phyloP scores from a whole-genome alignment of 2,888 invertebrate genomes.

The Brachylomia viminalis region DNA sequence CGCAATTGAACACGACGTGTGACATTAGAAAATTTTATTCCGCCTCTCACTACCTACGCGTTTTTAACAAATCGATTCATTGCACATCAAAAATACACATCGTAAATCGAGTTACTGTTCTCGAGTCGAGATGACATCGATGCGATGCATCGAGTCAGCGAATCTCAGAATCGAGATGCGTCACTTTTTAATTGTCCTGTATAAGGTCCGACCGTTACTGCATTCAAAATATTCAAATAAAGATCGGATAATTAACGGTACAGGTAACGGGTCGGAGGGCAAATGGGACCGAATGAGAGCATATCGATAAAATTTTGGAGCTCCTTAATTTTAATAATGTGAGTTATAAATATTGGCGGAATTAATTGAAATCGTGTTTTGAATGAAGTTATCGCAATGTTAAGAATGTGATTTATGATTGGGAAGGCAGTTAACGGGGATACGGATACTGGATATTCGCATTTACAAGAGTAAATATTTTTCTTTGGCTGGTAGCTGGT shows the following conservation, averaged over 20 bases:
- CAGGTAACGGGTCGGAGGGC: constrained; percentile 87
- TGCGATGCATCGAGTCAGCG: constrained; percentile 76
- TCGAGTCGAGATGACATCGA: constrained; percentile 61
- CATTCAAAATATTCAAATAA: constrained; percentile 77
- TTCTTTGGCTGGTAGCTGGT: no score
- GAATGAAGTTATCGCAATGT: constrained; percentile 33
- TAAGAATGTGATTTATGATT: constrained; percentile 45
- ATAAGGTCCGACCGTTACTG: constrained; percentile 85
- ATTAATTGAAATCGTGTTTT: constrained; percentile 58
- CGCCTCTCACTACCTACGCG: constrained; percentile 52
- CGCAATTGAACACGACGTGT: constrained; percentile 36
- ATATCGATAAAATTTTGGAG: constrained; percentile 65
- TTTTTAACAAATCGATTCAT: constrained; percentile 51
- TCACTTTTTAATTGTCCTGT: constrained; percentile 86
- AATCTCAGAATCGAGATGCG: constrained; percentile 77
- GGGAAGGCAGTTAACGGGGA: constrained; percentile 17
- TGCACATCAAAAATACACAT: constrained; percentile 55
- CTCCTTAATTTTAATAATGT: constrained; percentile 60
- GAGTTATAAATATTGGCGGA: constrained; percentile 51
- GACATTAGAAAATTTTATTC: constrained; percentile 57
- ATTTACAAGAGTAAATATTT: background rate
- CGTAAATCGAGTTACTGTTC: constrained; percentile 62
- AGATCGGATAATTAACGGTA: constrained; percentile 87
- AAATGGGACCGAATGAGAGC: constrained; percentile 69
- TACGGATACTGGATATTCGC: background rate